Evolutionary conservation across 2,888 invertebrate species (phyloP).

Genomic region (Drosophila suboccidentalis): DNA sequence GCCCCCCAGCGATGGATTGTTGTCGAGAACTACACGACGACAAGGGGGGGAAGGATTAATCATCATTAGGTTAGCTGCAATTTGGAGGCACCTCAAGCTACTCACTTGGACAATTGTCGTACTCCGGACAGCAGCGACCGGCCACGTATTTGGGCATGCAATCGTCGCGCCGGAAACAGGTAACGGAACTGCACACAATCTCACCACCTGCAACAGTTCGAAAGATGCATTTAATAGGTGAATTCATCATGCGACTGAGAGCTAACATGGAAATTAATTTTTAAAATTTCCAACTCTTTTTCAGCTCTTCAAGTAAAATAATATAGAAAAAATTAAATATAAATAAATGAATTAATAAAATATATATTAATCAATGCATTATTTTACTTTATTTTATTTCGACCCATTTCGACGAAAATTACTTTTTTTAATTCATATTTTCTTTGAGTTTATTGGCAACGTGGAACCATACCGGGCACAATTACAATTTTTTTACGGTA

Average conservation of each 20-base stretch:
- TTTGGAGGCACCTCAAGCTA: constrained; percentile 8
- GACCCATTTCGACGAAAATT: background rate
- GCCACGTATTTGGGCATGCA: constrained; percentile 90
- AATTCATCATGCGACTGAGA: background rate
- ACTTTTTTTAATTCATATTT: background rate
- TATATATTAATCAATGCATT: background rate
- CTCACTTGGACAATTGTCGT: constrained; percentile 91
- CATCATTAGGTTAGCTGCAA: constrained; percentile 15
- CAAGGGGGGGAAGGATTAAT: background rate
- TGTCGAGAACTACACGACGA: constrained; percentile 59
- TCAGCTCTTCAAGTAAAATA: background rate
- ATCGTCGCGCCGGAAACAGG: constrained; percentile 91
- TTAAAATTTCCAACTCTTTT: background rate
- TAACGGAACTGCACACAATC: constrained; percentile 91
- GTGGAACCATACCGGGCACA: background rate
- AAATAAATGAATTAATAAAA: background rate
- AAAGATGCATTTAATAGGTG: background rate
- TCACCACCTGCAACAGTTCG: constrained; percentile 87
- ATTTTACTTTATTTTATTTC: background rate
- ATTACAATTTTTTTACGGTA: background rate
- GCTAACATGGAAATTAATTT: background rate
- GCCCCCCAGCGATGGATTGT: constrained; percentile 61
- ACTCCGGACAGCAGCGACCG: constrained; percentile 93
- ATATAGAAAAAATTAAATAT: background rate
- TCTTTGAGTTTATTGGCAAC: background rate